Evolutionary conservation across 2,888 invertebrate species (phyloP).

Genomic region (Ommatoiulus sabulosus): DNA sequence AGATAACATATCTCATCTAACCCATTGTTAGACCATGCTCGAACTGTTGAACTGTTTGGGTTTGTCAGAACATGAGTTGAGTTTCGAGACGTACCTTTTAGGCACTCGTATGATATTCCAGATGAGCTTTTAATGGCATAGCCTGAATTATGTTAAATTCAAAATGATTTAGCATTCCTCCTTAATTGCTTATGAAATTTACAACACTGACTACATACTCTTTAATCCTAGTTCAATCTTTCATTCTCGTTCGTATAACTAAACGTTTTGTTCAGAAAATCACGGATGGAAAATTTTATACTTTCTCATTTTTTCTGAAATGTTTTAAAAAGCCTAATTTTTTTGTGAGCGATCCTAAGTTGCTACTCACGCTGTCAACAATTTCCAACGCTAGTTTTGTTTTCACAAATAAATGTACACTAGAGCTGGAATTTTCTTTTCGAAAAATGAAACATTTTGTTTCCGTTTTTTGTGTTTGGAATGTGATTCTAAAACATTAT

Average conservation of each 20-base stretch:
- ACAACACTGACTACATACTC: not conserved
- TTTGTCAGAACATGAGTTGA: not conserved
- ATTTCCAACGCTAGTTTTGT: not conserved
- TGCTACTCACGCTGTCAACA: not conserved
- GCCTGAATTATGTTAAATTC: constrained; percentile 17
- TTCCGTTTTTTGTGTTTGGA: too few relatives aligned
- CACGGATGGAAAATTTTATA: not conserved
- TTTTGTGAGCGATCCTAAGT: not conserved
- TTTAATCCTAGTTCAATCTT: constrained; percentile 9
- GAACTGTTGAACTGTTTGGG: not conserved
- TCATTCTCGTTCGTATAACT: not conserved
- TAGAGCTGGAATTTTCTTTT: too few relatives aligned
- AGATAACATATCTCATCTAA: too few relatives aligned
- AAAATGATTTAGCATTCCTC: not conserved
- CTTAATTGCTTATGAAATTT: not conserved
- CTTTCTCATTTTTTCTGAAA: not conserved
- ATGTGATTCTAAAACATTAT: too few relatives aligned
- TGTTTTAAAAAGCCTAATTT: not conserved
- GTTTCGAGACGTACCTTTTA: not conserved
- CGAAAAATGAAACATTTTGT: too few relatives aligned
- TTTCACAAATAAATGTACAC: too few relatives aligned
- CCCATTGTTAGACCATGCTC: too few relatives aligned
- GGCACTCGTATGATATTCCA: not conserved
- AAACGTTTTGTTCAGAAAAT: not conserved
- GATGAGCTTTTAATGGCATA: not conserved